Percentiles rank a stretch among this genome's conserved stretches.
Conservation (phyloP, 2,888 invertebrate species). For the Galerucella nymphaeae region DNA sequence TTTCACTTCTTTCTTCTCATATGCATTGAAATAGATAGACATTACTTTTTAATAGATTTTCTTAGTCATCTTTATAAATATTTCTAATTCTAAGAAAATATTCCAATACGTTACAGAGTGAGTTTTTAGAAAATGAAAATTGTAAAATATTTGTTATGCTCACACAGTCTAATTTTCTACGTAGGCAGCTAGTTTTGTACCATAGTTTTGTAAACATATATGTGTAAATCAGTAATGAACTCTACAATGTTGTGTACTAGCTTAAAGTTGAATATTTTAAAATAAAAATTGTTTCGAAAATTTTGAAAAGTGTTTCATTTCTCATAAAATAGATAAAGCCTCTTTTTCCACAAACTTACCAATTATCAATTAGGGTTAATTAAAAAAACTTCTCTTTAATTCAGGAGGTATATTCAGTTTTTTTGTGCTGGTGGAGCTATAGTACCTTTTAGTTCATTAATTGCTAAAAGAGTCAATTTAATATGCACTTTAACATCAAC, state of each 20-base stretch:
- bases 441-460: slow-evolving; percentile 58
- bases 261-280: slow-evolving; percentile 59
- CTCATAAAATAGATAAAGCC: neutral
- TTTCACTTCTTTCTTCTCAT: too few species aligned
- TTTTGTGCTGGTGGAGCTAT: slow-evolving; percentile 26
- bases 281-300: slow-evolving; percentile 57
- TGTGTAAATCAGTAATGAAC: slow-evolving; percentile 54
- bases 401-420: neutral
- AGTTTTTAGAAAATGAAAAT: slow-evolving; percentile 53
- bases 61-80: neutral
- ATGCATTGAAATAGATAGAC: neutral
- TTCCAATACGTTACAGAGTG: slow-evolving; percentile 53
- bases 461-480: slow-evolving; percentile 61
- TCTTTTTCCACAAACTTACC: too few species aligned
- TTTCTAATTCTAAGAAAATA: slow-evolving; percentile 39
- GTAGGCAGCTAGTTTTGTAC: slow-evolving; percentile 71
- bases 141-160: slow-evolving; percentile 61
- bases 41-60: neutral
- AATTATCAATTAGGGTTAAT: too few species aligned
- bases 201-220: slow-evolving; percentile 69
- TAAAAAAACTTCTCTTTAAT: too few species aligned
- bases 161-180: slow-evolving; percentile 67
- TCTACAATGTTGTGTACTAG: slow-evolving; percentile 60
- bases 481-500: slow-evolving; percentile 63
- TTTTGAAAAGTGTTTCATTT: slow-evolving; percentile 19